Evolutionary conservation across 1,140 invertebrate genomes (phyloP), one percentile per base, ranked within the genome.

Genomic region (Nasonia vitripennis): DNA sequence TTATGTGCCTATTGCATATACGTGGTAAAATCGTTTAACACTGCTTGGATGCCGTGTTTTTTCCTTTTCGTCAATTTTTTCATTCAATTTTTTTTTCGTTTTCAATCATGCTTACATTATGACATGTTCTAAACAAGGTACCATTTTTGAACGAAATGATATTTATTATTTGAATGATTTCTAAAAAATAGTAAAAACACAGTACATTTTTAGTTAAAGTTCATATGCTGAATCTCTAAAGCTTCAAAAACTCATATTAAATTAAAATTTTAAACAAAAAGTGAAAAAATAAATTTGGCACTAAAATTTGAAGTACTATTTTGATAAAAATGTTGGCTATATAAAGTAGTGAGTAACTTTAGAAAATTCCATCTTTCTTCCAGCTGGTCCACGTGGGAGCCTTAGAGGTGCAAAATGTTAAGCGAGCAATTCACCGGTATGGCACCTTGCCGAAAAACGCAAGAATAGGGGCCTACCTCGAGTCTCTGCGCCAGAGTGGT

Each of bases 361-460:
- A 51, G 6, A 62, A 62, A 62, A 20, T 62, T 1, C 5, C 55
- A 62, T 62, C 31, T 62, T 92, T 91, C 75, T 93, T 94, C 86
- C 92, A 95, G 93, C 94, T 95, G 87, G 95, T 97, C 27, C 95
- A 96, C 91, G 97, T 98, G 81, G 97, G 97, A 87, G 97, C 98
- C 20, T 94, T 99, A 85, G 98, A 99, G 94, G 98, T 99, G 87
- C 97, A 99, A 93, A 99, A 99, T 94, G 98, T 99, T 81, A 97
- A 98, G 90, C 96, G 98, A 87, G 98, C 98, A 9, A 99, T 99
- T 82, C 99, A 98, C 93, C 95, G 98, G n/a, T 99, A 99, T 91
- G 98, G 98, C 7, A 99, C 99, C 14, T 91, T 98, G 84, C 98
- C 98, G 0, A 99, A 99, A 93, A 98, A 97, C 75, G 97, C 98